Evolutionary conservation across 2,888 invertebrate genomes (phyloP), one percentile per base, ranked within the genome.

Genomic region (Lutraria lutraria): DNA sequence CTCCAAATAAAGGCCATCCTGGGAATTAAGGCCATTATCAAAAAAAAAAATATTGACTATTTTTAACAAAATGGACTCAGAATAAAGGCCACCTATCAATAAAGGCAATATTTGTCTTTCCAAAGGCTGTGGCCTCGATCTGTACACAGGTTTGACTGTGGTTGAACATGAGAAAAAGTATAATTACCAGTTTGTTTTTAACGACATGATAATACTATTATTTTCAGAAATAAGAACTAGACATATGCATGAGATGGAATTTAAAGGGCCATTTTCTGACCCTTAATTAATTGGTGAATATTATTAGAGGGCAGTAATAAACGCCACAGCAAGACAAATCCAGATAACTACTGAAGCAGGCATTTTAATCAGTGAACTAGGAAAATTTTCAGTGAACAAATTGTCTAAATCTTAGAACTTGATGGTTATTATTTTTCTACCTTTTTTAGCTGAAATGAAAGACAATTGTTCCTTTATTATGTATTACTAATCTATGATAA

Each of bases 381-480:
- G 76, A 43, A 76, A 34, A 4, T 34, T 56, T 31, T 76, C 76
- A 31, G 76, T 76, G 76, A 76, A 76, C 1, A 76, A 34, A 72
- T 19, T 76, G 34, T 34, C 63, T 68, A 25, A 76, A 12, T 76
- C 0, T n/a, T n/a, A n/a, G 76, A 76, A 29, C 34, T 34, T 34
- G 12, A 34, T 76, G 3, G 76, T 12, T 31, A 72, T 10, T 76
- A 31, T 76, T 76, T 34, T 31, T 76, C 76, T 76, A 76, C 76
- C 76, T 76, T 76, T 76, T 76, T 76, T 76, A 76, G 31, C 76
- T 76, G 76, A 76, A 76, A 76, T 8, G 6, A 76, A 76, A 76
- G 12, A 25, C 63, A 68, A 68, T 68, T 68, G 0, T 68, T n/a
- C n/a, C 25, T 68, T 68, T 68, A 68, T 25, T 13, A 68, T 68